A percentile compares a stretch with the other conserved stretches of the same genome.
Evolutionary conservation across 2,888 invertebrate genomes (phyloP).

Genomic region (Branchellion lobata): DNA sequence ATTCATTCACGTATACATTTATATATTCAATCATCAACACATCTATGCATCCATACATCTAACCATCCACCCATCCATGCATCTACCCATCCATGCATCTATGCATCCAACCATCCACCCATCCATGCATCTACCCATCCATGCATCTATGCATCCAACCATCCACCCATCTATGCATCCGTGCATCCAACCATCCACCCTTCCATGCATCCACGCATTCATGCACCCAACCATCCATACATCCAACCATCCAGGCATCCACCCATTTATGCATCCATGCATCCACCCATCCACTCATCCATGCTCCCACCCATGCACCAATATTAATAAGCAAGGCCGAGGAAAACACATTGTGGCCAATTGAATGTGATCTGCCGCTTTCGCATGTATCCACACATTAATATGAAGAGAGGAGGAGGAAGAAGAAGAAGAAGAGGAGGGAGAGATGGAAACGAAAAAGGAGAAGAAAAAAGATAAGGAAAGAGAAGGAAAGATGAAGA

Average conservation of each 20-base stretch:
- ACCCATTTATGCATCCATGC: background rate
- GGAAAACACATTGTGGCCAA: too few species aligned
- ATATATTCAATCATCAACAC: background rate
- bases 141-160: conserved; percentile 31
- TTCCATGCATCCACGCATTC: too few species aligned
- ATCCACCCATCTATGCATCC: too few species aligned
- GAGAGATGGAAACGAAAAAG: background rate
- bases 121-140: conserved; percentile 12
- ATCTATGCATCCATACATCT: conserved; percentile 22
- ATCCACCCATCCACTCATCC: background rate
- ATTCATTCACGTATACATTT: too few species aligned
- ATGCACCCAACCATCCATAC: background rate
- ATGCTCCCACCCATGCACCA: background rate
- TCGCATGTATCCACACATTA: too few species aligned
- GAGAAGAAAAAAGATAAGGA: background rate
- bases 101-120: background rate
- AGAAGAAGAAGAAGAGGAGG: too few species aligned
- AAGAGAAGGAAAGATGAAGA: background rate
- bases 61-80: conserved; percentile 24
- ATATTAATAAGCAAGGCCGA: too few species aligned
- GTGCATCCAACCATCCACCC: too few species aligned
- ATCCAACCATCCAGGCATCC: too few species aligned
- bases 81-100: background rate
- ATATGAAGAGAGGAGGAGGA: too few species aligned
- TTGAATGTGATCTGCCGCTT: too few species aligned